Base-by-base conservation (phyloP, 2,113 vertebrate species). In the Anser cygnoides region DNA sequence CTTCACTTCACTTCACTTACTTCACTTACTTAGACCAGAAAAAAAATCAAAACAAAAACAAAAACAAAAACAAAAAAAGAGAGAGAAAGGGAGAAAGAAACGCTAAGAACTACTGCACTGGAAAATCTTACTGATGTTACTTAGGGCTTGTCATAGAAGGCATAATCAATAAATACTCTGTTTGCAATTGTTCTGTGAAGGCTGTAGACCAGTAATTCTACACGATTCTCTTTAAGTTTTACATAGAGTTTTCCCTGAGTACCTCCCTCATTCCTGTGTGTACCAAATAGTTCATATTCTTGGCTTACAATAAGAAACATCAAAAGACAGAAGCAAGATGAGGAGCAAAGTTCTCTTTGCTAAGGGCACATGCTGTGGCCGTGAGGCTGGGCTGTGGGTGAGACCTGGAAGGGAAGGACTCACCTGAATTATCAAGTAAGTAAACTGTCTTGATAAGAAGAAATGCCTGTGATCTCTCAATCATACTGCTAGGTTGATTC, bases 1-100 rank as follows among this genome's bases (percentile, higher is more conserved):
- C 37, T 87, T 92, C 73, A n/a, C n/a, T n/a, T n/a, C n/a, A n/a
- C n/a, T n/a, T n/a, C n/a, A n/a, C n/a, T n/a, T n/a, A n/a, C n/a
- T n/a, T n/a, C n/a, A n/a, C n/a, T n/a, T n/a, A n/a, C n/a, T 93
- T 68, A 84, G 54, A 84, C 62, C 23, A 91, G 62, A 87, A 95
- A 57, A 57, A 31, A 72, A 87, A 87, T 49, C 25, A 91, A 92
- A 95, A 93, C 28, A 61, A 41, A 67, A 86, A 16, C 16, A 44
- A 19, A 46, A 9, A 46, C 5, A 21, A 49, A 46, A 49, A 49
- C 11, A 19, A 21, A 21, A 19, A 49, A 3, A 49, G 19, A 49
- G 44, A 46, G 44, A 46, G 44, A 49, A 49, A 81, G 41, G 26
- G 29, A 66, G 31, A 81, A 41, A 92, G 63, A 61, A n/a, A 74